Evolutionary conservation across 2,888 invertebrate genomes (phyloP).

Genomic region (Clusia tigrina): DNA sequence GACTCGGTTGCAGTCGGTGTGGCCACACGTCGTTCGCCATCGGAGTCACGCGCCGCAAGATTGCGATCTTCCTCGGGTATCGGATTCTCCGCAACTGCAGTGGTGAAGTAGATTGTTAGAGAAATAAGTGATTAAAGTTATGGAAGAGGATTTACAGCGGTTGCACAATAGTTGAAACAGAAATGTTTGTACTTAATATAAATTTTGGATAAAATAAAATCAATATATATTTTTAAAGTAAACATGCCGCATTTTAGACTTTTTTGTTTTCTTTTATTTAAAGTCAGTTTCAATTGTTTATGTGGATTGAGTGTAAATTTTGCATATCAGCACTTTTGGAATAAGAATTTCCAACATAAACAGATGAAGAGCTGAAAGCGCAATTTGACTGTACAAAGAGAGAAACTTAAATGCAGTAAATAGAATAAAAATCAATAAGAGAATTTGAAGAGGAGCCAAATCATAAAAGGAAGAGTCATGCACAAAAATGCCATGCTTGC

Average conservation of each 20-base stretch:
- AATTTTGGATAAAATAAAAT: no score
- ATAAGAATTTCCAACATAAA: no score
- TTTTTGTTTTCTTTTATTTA: no score
- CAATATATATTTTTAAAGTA: no score
- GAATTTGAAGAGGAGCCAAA: slow-evolving; percentile 27
- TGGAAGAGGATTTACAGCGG: no score
- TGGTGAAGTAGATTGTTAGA: slow-evolving; percentile 25
- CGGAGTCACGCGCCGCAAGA: slow-evolving; percentile 58
- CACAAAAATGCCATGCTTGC: slow-evolving; percentile 61
- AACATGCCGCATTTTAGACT: no score
- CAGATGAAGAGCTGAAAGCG: no score
- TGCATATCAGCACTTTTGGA: no score
- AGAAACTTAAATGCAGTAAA: background rate
- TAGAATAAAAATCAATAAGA: slow-evolving; percentile 11
- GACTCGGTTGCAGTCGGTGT: slow-evolving; percentile 90
- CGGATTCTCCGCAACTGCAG: slow-evolving; percentile 58
- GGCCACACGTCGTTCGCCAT: slow-evolving; percentile 77
- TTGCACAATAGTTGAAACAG: background rate
- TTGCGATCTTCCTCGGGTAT: slow-evolving; percentile 61
- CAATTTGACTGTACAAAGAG: no score
- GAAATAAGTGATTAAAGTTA: slow-evolving; percentile 15
- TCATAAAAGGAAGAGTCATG: slow-evolving; percentile 49
- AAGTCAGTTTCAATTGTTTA: no score
- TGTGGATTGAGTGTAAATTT: no score
- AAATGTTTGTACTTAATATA: background rate